A percentile compares a stretch with the other conserved stretches of the same genome.
These are phyloP conservation scores for Serinus canaria DNA, from an alignment of 2,113 vertebrate genomes.

Conservation along the genomic window DNA sequence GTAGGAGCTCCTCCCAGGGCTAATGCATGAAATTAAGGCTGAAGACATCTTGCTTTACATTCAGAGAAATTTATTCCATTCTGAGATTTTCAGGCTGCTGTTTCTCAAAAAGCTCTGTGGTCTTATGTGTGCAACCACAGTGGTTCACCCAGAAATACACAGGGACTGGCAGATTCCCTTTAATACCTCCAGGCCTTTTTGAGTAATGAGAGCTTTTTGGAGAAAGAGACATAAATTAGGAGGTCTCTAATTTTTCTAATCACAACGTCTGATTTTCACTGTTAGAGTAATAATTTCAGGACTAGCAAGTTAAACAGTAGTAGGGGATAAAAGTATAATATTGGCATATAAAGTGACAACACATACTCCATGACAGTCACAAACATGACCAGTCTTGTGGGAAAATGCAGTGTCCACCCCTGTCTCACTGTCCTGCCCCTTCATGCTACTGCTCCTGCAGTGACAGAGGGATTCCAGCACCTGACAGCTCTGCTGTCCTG, in stretches of 20 bases:
- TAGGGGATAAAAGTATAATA: not conserved
- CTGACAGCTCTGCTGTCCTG: not conserved
- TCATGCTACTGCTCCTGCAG: not conserved
- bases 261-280: not conserved
- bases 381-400: not conserved
- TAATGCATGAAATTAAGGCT: not conserved
- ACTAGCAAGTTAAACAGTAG: not conserved
- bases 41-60: not conserved
- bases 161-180: not conserved
- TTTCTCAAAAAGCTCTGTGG: not conserved
- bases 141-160: not conserved
- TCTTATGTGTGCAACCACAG: not conserved
- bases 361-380: not conserved
- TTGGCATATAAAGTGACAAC: not conserved
- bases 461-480: not conserved
- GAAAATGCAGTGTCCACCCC: not conserved
- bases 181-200: not conserved
- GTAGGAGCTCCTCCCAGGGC: constrained; percentile 58
- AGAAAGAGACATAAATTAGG: not conserved
- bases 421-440: not conserved
- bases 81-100: not conserved
- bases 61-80: not conserved
- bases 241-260: not conserved
- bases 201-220: not conserved
- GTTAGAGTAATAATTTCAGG: not conserved